Percentiles rank a stretch among this genome's conserved stretches.
phyloP scores from a whole-genome alignment of 2,113 vertebrate species.

The Capra hircus region DNA sequence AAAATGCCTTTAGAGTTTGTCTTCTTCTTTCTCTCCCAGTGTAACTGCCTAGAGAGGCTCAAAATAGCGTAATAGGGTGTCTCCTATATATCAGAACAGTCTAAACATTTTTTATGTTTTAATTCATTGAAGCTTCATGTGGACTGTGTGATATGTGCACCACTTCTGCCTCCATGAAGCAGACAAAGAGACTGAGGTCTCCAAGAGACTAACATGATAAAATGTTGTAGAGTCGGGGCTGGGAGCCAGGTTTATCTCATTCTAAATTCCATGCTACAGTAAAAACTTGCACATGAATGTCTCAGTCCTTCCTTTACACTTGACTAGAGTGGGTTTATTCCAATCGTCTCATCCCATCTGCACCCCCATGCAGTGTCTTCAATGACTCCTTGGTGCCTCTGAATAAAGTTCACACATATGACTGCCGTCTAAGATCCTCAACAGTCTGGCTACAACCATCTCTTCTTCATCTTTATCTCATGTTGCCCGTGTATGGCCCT shows the following conservation, averaged over 20 bases:
- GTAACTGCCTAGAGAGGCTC: not conserved
- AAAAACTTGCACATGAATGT: not conserved
- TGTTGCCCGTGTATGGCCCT: not conserved
- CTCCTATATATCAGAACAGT: not conserved
- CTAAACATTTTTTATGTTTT: not conserved
- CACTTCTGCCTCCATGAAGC: not conserved
- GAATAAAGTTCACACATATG: not conserved
- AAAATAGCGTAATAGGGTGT: not conserved
- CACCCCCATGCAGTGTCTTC: fast-evolving
- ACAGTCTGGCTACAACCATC: not conserved
- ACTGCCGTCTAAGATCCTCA: not conserved
- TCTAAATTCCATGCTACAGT: not conserved
- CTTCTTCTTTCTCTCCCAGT: not conserved
- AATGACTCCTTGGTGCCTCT: not conserved
- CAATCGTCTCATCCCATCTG: fast-evolving
- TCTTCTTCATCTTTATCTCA: not conserved
- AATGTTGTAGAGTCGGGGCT: not conserved
- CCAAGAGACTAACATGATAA: not conserved
- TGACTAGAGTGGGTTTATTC: not conserved
- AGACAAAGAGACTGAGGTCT: not conserved
- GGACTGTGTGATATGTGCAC: not conserved
- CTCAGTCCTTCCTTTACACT: not conserved
- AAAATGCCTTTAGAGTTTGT: not conserved
- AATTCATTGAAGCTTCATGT: not conserved
- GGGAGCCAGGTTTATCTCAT: not conserved